These are phyloP conservation scores for Spilogale gracilis DNA, from an alignment of 2,113 vertebrate genomes.

Conservation along the genomic window DNA sequence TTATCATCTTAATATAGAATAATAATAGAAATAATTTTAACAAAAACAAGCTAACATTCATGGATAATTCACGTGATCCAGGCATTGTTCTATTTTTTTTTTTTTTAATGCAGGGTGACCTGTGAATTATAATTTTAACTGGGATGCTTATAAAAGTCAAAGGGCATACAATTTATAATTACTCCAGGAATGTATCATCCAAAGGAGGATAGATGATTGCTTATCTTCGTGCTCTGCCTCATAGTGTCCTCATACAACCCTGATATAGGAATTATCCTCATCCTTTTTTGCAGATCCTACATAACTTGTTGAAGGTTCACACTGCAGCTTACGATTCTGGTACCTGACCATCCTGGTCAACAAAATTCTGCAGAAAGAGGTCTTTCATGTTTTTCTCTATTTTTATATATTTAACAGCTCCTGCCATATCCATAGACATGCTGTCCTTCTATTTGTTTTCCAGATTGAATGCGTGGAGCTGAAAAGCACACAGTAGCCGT, in stretches of 20 bases:
- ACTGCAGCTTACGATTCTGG: not conserved
- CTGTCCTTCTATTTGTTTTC: not conserved
- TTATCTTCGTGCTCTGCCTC: not conserved
- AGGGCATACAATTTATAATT: not conserved
- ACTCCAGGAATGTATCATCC: no score
- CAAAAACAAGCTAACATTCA: not conserved
- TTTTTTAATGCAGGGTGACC: not conserved
- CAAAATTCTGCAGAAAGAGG: fast-evolving
- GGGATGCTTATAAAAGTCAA: not conserved
- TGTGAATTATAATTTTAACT: not conserved
- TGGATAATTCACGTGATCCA: not conserved
- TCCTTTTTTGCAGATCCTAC: not conserved
- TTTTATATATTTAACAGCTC: not conserved
- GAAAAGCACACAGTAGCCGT: not conserved
- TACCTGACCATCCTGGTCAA: not conserved
- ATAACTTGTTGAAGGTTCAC: not conserved
- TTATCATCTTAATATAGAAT: not conserved
- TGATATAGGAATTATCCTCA: not conserved
- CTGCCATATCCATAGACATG: not conserved
- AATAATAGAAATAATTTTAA: not conserved
- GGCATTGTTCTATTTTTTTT: not conserved
- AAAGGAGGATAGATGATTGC: not conserved
- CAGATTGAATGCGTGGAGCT: not conserved
- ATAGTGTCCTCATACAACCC: no score
- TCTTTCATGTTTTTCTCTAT: fast-evolving